Base-by-base conservation (phyloP, 2,797 vertebrate genomes). In the Clarias laeviceps region DNA sequence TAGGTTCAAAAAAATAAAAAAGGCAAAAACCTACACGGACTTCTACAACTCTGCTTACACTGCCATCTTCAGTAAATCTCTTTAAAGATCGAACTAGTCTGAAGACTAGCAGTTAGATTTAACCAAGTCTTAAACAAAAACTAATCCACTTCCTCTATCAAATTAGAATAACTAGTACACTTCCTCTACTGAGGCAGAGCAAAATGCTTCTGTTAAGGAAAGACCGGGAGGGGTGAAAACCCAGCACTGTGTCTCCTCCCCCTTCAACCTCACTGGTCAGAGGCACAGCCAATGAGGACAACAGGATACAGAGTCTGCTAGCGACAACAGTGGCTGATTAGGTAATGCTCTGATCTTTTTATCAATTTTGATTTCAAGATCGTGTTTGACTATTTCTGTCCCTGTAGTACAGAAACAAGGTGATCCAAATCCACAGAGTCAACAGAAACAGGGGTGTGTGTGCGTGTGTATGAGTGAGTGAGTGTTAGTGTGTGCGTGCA, bases 231-330 rank as follows among this genome's bases (percentile, higher is more conserved):
- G 85, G 78, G 82, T 87, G 64, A 86, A 86, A 82, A 80, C 89
- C 87, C 86, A 88, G 88, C 82, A 57, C 14, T 89, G 90, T 85
- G 83, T 86, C 80, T 91, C 92, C 94, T 91, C 91, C 93, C 94
- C 93, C 93, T 91, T 93, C 85, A 82, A 72, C 0, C 54, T 91
- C 87, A 96, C 94, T 95, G 94, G 95, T 83, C 83, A 72, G 84
- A 56, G 86, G 83, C 86, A 90, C 84, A 93, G 89, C 95, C 40
- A 95, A 95, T 96, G 88, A 94, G 87, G 91, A 77, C 32, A 7
- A 85, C 64, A 83, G 70, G 85, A 87, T 76, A 83, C 82, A 88
- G 89, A 89, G 91, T 87, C 90, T 91, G 90, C 90, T 93, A 93
- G 93, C 90, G 93, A 94, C 93, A 93, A 90, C 86, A 80, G 89